phyloP scores from a whole-genome alignment of 2,888 invertebrate genomes.

The Acleris cristana region DNA sequence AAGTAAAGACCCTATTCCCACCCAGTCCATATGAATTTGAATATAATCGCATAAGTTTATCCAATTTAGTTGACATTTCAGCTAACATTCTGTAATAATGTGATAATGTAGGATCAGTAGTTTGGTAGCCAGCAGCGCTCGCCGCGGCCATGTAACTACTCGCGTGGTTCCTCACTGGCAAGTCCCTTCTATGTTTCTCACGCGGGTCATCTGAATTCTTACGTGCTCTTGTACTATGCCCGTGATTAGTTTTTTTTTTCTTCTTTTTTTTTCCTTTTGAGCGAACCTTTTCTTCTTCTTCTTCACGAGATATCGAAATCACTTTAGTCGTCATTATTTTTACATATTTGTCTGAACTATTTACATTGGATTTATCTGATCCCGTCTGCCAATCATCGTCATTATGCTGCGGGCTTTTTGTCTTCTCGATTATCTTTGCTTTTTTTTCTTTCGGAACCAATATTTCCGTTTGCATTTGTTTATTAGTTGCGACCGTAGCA shows the following conservation, averaged over 20 bases:
- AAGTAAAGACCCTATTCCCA: background rate
- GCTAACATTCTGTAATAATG: constrained; percentile 5
- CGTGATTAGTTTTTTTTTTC: background rate
- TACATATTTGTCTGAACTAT: no score
- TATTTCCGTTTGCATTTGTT: background rate
- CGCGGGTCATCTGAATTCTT: no score
- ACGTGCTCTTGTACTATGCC: no score
- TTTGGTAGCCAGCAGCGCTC: no score
- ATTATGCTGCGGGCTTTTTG: background rate
- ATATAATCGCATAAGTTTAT: constrained; percentile 1
- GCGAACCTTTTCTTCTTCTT: no score
- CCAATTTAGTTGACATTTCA: constrained; percentile 16
- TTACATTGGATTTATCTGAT: no score
- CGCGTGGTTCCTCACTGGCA: background rate
- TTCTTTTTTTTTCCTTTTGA: constrained; percentile 1
- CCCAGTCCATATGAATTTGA: background rate
- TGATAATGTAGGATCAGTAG: background rate
- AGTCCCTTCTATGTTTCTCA: background rate
- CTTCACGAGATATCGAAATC: no score
- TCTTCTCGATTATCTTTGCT: background rate
- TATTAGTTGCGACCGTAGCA: background rate
- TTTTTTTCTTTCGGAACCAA: background rate
- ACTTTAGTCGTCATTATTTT: no score
- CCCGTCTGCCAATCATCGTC: no score
- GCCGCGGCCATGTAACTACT: no score